These are phyloP conservation scores for Eira barbara DNA, from an alignment of 2,113 vertebrate genomes.

Conservation along the genomic window DNA sequence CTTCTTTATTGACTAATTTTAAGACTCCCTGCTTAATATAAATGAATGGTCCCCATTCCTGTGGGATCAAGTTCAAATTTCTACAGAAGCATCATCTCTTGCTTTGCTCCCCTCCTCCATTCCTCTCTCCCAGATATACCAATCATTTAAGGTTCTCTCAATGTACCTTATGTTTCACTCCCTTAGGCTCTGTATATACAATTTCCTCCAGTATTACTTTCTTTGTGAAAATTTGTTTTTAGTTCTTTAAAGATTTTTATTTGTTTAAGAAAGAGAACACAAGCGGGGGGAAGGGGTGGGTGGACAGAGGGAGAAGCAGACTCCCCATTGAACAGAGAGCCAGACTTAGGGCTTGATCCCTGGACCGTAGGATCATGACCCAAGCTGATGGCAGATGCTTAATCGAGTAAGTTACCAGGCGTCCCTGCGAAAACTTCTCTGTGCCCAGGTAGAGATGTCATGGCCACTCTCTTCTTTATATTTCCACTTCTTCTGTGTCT, in stretches of 20 bases:
- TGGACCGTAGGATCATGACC: background rate
- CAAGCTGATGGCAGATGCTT: background rate
- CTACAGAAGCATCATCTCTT: background rate
- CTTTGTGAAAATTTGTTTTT: background rate
- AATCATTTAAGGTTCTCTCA: conserved; percentile 13
- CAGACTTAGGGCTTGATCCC: background rate
- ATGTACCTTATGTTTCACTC: background rate
- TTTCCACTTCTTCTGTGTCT: background rate
- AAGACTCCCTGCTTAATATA: background rate
- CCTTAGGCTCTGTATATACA: background rate
- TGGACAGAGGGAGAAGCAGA: background rate
- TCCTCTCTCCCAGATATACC: background rate
- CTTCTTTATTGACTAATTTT: conserved; percentile 19
- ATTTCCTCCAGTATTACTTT: background rate
- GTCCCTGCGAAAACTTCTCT: background rate
- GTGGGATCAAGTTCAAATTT: conserved; percentile 9
- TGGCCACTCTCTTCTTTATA: background rate
- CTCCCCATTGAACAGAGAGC: background rate
- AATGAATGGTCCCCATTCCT: background rate
- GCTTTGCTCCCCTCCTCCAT: background rate
- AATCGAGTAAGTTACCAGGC: background rate
- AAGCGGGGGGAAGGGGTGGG: background rate
- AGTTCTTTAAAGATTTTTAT: background rate
- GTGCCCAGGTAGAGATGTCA: background rate
- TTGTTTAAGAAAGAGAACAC: background rate